phyloP scores from a whole-genome alignment of 2,797 vertebrate species.

The Sebastes paucispinis region DNA sequence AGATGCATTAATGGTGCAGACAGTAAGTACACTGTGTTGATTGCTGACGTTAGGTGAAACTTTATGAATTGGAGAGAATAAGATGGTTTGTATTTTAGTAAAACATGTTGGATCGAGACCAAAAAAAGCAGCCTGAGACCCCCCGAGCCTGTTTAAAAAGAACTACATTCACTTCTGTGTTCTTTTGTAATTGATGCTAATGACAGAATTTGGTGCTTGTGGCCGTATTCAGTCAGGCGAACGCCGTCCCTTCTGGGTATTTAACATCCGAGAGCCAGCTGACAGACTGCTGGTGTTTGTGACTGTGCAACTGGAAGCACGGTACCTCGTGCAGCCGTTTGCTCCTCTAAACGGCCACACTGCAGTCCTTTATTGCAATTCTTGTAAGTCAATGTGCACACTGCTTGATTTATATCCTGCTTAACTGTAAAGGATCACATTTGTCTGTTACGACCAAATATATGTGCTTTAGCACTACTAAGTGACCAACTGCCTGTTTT shows the following conservation, averaged over 20 bases:
- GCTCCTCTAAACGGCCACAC: conserved; percentile 22
- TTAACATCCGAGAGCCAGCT: conserved; percentile 49
- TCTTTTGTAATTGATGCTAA: conserved; percentile 42
- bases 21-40: not conserved
- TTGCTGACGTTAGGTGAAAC: not conserved
- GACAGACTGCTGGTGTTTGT: conserved; percentile 47
- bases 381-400: not conserved
- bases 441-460: conserved; percentile 10
- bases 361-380: conserved; percentile 27
- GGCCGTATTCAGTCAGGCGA: conserved; percentile 39
- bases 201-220: conserved; percentile 31
- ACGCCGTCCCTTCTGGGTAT: conserved; percentile 34
- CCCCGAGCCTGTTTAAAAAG: conserved; percentile 15
- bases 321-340: conserved; percentile 16
- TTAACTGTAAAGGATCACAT: conserved; percentile 15
- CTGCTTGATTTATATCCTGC: conserved; percentile 22
- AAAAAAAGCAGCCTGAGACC: conserved; percentile 2
- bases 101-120: conserved; percentile 7
- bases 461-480: conserved; percentile 8
- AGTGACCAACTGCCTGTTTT: conserved; percentile 26
- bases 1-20: not conserved
- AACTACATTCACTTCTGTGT: conserved; percentile 4
- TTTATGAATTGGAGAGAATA: conserved; percentile 12
- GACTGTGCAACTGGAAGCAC: conserved; percentile 13
- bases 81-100: not conserved